phyloP scores from a whole-genome alignment of 2,797 vertebrate species.

The Phalloptychus januarius region DNA sequence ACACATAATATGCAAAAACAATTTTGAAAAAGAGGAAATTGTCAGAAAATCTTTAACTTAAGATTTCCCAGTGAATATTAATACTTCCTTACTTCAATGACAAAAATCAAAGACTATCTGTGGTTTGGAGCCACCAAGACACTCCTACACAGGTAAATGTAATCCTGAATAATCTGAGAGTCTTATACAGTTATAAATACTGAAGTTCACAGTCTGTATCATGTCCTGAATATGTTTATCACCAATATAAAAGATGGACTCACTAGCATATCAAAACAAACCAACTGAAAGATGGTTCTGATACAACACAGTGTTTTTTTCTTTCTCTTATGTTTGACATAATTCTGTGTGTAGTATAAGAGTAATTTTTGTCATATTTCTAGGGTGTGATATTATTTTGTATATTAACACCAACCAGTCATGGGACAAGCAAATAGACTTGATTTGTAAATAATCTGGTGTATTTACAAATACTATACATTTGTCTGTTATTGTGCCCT shows the following conservation, averaged over 20 bases:
- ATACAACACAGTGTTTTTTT: not conserved
- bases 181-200: not conserved
- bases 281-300: not conserved
- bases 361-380: not conserved
- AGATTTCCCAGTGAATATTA: constrained; percentile 5
- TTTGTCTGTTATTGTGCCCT: not conserved
- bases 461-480: not conserved
- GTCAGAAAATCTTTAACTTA: not conserved
- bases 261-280: not conserved
- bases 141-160: constrained; percentile 9
- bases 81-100: not conserved
- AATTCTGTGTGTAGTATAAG: not conserved
- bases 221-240: not conserved
- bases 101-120: constrained; percentile 6
- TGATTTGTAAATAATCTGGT: not conserved
- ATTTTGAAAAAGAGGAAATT: not conserved
- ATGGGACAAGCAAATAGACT: not conserved
- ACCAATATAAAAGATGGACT: not conserved
- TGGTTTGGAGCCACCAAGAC: constrained; percentile 7
- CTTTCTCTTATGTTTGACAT: not conserved
- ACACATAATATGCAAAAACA: not conserved
- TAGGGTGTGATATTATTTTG: not conserved
- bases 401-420: not conserved
- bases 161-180: constrained; percentile 6
- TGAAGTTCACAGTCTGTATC: not conserved